phyloP scores from a whole-genome alignment of 2,797 vertebrate species.

The Enoplosus armatus region DNA sequence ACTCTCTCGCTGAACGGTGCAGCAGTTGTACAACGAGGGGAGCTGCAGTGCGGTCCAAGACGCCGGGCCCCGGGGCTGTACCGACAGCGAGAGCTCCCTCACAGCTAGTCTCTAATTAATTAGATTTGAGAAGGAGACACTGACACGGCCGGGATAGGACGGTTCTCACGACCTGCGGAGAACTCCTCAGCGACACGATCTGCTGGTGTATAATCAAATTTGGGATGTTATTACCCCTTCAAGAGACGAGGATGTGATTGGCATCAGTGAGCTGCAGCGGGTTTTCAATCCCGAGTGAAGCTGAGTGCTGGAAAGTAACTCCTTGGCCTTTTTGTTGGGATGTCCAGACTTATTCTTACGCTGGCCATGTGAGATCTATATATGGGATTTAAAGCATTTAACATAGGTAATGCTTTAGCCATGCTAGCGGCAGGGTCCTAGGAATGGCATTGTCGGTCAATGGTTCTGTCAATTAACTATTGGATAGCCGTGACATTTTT shows the following conservation, averaged over 20 bases:
- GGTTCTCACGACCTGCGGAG: constrained; percentile 62
- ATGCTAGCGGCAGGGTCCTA: background rate
- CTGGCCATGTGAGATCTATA: background rate
- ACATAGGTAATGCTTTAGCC: background rate
- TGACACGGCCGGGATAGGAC: constrained; percentile 20
- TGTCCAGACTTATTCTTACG: background rate
- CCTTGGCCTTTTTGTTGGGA: background rate
- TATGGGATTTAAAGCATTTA: background rate
- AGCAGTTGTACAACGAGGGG: constrained; percentile 37
- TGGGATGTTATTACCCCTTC: constrained; percentile 32
- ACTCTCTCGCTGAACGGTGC: constrained; percentile 20
- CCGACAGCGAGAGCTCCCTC: constrained; percentile 31
- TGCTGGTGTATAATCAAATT: constrained; percentile 56
- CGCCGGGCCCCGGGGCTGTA: constrained; percentile 61
- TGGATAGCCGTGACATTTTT: background rate
- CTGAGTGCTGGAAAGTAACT: background rate
- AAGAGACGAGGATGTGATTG: constrained; percentile 19
- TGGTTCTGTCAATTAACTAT: background rate
- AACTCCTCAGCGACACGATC: constrained; percentile 34
- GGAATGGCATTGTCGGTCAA: background rate
- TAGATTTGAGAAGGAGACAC: constrained; percentile 60
- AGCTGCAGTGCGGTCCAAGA: constrained; percentile 27
- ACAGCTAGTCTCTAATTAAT: constrained; percentile 52
- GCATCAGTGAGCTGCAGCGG: constrained; percentile 14
- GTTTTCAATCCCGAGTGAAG: constrained; percentile 17